A percentile compares a stretch with the other conserved stretches of the same genome.
These are phyloP conservation scores for Microcebus tavaratra DNA, from an alignment of 2,113 vertebrate species.

Conservation along the genomic window DNA sequence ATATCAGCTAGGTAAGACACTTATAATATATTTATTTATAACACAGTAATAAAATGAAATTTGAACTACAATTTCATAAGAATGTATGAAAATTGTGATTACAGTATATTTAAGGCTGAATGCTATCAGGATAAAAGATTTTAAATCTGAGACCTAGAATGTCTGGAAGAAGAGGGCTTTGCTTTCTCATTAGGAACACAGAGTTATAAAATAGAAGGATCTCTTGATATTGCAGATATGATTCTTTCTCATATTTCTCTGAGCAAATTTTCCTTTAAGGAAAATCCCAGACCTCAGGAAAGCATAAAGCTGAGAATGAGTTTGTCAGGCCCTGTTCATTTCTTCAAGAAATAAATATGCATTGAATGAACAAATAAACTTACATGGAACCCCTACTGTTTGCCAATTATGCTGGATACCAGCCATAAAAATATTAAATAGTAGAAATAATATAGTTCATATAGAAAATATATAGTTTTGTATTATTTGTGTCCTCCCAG, in stretches of 20 bases:
- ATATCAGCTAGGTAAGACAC: neutral
- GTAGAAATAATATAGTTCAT: neutral
- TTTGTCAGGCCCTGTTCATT: neutral
- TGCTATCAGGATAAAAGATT: neutral
- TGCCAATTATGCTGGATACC: neutral
- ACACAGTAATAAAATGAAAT: slow-evolving; percentile 17
- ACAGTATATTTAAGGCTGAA: neutral
- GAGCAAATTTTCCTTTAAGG: neutral
- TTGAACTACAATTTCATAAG: slow-evolving; percentile 40
- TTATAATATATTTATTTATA: slow-evolving; percentile 59
- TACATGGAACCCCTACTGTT: neutral
- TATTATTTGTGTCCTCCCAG: neutral
- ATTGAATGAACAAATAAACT: neutral
- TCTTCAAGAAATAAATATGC: neutral
- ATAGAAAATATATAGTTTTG: neutral
- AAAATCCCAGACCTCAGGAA: neutral
- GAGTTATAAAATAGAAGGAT: neutral
- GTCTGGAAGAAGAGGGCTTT: neutral
- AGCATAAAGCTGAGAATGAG: neutral
- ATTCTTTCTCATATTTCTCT: neutral
- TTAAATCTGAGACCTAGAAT: neutral
- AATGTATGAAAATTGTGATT: slow-evolving; percentile 47
- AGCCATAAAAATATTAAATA: neutral
- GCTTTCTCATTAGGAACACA: neutral
- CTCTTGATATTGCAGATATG: neutral